Percentiles rank a stretch among this genome's conserved stretches.
Conservation (phyloP, 2,113 vertebrate genomes). For the Zosterops lateralis region DNA sequence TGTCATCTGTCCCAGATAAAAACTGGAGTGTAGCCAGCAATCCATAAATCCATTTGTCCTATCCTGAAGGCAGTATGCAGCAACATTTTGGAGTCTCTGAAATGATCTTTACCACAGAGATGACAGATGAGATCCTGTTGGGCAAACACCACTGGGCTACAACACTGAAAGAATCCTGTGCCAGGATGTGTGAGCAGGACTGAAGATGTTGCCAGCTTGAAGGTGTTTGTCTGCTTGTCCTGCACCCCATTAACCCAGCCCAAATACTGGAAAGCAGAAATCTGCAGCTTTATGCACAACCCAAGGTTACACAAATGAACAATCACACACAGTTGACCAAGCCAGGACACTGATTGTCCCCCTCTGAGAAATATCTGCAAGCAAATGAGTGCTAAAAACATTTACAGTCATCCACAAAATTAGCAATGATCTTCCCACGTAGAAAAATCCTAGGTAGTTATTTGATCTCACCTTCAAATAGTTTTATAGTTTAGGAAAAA, state of each 20-base stretch:
- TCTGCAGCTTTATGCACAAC: background rate
- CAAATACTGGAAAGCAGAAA: background rate
- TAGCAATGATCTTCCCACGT: background rate
- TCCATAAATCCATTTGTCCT: background rate
- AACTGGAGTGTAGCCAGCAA: background rate
- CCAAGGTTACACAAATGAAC: slow-evolving; percentile 6
- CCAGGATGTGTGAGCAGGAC: background rate
- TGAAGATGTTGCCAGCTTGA: background rate
- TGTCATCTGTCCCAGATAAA: background rate
- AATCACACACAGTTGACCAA: background rate
- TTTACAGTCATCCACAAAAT: background rate
- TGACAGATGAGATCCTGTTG: background rate
- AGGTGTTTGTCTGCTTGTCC: background rate
- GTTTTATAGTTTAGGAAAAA: background rate
- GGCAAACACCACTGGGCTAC: background rate
- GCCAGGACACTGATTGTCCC: background rate
- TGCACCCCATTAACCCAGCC: background rate
- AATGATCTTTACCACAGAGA: background rate
- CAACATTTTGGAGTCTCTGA: background rate
- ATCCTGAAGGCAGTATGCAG: background rate
- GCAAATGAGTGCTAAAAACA: background rate
- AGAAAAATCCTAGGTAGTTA: background rate
- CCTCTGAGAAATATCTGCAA: background rate
- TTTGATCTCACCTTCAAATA: background rate
- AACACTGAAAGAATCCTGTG: background rate